Base-by-base conservation (phyloP, 2,113 vertebrate genomes). In the Tyto alba region DNA sequence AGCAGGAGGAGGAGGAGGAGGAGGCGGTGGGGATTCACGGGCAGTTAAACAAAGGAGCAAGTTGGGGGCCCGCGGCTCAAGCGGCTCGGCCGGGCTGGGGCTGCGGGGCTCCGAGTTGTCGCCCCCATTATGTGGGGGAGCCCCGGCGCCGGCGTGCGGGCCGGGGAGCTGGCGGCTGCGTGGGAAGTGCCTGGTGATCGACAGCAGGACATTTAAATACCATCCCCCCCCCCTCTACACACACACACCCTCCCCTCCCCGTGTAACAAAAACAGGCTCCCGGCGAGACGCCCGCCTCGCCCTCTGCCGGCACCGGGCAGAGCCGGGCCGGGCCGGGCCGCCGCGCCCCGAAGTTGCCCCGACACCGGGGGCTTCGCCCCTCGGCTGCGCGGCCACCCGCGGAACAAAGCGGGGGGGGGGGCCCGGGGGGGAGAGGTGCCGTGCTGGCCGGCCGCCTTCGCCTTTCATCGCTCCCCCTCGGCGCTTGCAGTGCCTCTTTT, bases 121-220 rank as follows among this genome's bases (percentile, higher is more conserved):
- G 95, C 57, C 76, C 94, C 89, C 43, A 32, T 85, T 88, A 75
- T 77, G 89, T 32, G 96, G 81, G 81, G 84, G 57, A 89, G 88
- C 89, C 87, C 88, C 71, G 85, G 92, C 94, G 80, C 72, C 16
- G 81, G 94, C 92, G 88, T 85, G 79, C 91, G 72, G 78, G 93
- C 95, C 63, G 89, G 76, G 86, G 84, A 85, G 90, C 92, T 50
- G 96, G 84, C 91, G 90, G 96, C 85, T 96, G 98, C 95, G 97
- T 97, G 88, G 97, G 97, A 98, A 96, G 97, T 96, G 95, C 89
- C 86, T 82, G 86, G 96, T 98, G 98, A 98, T 98, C 98, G 98
- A 98, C 98, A 98, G 98, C 97, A 97, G 98, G 98, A 92, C 96
- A 98, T 98, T 99, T 99, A 99, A 99, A 99, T 98, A 92, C 98